Percentiles rank a stretch among this genome's conserved stretches.
Conservation (phyloP, 2,888 invertebrate species). For the Drosophila subsilvestris region DNA sequence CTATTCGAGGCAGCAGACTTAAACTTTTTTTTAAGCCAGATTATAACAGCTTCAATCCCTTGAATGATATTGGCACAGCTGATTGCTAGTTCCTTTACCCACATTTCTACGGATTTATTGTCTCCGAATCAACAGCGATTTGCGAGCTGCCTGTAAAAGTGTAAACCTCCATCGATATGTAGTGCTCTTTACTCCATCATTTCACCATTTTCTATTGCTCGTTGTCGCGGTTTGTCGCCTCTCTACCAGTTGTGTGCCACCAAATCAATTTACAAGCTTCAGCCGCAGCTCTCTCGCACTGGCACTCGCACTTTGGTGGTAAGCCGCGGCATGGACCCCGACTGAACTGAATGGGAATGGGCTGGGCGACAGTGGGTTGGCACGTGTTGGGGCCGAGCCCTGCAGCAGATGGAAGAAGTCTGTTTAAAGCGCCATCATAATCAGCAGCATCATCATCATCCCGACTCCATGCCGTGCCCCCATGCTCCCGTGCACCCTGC, state of each 20-base stretch:
- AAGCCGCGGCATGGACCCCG: constrained; percentile 49
- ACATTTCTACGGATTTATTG: neutral
- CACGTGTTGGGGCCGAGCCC: constrained; percentile 31
- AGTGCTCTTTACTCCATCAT: neutral
- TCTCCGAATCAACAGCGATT: neutral
- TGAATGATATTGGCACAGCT: neutral
- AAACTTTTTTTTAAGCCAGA: neutral
- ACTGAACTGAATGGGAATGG: constrained; percentile 23
- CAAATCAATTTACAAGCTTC: constrained; percentile 51
- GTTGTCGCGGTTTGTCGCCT: constrained; percentile 10
- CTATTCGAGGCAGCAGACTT: no score
- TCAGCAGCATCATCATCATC: constrained; percentile 49
- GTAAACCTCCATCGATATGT: no score
- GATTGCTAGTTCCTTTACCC: no score
- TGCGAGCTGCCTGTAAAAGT: no score
- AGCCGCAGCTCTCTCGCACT: constrained; percentile 28
- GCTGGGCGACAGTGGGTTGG: constrained; percentile 1
- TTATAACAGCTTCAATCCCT: neutral
- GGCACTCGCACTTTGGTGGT: neutral
- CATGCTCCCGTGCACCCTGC: neutral
- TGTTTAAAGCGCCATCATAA: constrained; percentile 54
- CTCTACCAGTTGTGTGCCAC: constrained; percentile 33
- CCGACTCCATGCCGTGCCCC: no score
- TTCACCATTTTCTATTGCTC: neutral
- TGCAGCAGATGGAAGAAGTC: constrained; percentile 40